Conservation (phyloP, 2,113 vertebrate species). For the Lepisosteus osseus region DNA sequence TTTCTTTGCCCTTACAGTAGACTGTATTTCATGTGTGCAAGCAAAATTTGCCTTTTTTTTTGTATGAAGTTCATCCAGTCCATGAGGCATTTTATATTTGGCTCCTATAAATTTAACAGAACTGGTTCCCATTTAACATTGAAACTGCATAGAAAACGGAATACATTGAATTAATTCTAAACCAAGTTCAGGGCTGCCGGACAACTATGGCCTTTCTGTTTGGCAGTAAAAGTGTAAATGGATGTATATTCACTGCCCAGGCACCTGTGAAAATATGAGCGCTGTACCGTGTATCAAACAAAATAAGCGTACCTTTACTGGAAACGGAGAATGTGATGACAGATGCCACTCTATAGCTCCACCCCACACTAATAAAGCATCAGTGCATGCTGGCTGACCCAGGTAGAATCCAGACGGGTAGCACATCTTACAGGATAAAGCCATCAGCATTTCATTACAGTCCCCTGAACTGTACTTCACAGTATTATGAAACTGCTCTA, state of each 20-base stretch:
- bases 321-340: constrained; percentile 53
- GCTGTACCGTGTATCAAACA: constrained; percentile 56
- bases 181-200: constrained; percentile 25
- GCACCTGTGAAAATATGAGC: constrained; percentile 66
- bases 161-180: constrained; percentile 22
- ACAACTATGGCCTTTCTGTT: constrained; percentile 52
- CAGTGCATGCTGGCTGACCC: constrained; percentile 15
- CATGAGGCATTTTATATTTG: too few relatives aligned
- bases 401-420: too few relatives aligned
- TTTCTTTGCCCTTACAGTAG: too few relatives aligned
- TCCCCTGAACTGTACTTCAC: too few relatives aligned
- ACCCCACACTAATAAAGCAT: constrained; percentile 40
- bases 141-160: constrained; percentile 12
- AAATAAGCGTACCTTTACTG: constrained; percentile 57
- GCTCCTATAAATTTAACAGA: too few relatives aligned
- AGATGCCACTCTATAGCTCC: constrained; percentile 52
- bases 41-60: too few relatives aligned
- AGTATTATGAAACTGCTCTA: too few relatives aligned
- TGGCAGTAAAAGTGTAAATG: constrained; percentile 51
- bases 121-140: not conserved
- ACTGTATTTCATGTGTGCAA: too few relatives aligned
- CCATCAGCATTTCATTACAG: too few relatives aligned
- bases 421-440: too few relatives aligned
- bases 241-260: constrained; percentile 52
- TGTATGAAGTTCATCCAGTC: too few relatives aligned